phyloP scores from a whole-genome alignment of 2,113 vertebrate genomes.

The Pitta sordida region DNA sequence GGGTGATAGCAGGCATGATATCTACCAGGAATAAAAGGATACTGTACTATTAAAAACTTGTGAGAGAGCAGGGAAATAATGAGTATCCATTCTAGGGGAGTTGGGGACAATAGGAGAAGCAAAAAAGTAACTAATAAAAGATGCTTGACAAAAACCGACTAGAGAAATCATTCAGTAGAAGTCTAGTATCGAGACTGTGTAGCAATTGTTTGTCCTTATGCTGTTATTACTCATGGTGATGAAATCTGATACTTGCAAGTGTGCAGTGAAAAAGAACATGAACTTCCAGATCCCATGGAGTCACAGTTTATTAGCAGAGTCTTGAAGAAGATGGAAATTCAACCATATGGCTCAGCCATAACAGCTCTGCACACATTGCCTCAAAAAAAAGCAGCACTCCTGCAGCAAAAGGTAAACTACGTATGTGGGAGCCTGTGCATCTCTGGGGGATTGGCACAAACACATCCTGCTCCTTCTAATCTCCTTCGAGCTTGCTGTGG shows the following conservation, averaged over 20 bases:
- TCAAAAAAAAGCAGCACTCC: background rate
- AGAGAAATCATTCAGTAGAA: background rate
- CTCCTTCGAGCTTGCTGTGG: background rate
- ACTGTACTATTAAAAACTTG: background rate
- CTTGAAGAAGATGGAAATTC: background rate
- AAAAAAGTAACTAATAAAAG: background rate
- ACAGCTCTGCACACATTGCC: background rate
- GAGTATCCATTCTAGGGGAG: background rate
- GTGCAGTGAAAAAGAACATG: background rate
- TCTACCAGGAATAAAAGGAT: background rate
- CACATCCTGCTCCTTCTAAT: background rate
- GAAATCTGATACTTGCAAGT: background rate
- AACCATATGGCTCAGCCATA: background rate
- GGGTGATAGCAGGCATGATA: background rate
- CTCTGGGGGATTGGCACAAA: background rate
- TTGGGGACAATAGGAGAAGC: background rate
- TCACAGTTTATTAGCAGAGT: background rate
- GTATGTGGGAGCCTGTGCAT: background rate
- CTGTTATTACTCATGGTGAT: background rate
- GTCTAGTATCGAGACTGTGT: background rate
- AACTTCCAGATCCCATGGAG: background rate
- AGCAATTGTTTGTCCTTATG: background rate
- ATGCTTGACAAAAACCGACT: background rate
- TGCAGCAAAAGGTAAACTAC: background rate
- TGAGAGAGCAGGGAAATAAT: background rate